Base-by-base conservation (phyloP, 2,113 vertebrate genomes). In the Prunella himalayana region DNA sequence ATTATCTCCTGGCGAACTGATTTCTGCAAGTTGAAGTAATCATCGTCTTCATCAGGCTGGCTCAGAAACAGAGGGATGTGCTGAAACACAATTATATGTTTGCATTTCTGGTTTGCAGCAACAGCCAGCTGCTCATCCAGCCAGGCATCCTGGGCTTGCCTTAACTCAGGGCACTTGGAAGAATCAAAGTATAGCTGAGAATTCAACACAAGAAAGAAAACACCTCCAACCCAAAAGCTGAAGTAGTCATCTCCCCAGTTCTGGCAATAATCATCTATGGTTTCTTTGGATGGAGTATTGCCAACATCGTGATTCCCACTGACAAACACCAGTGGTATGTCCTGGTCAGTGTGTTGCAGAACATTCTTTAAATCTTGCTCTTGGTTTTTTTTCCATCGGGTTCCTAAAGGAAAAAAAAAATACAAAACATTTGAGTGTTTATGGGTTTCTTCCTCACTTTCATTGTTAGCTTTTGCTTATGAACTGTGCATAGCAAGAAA, bases 231-330 rank as follows among this genome's bases (percentile, higher is more conserved):
- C 99, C 99, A 99, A 96, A 99, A 99, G 97, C 99, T 99, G 97
- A 99, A 99, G 96, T 99, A 99, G 96, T 99, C 99, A 5, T 99
- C 98, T 5, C 99, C 99, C 99, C 99, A 99, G 9, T 93, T 97
- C 20, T 56, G 95, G 96, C 98, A 97, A 88, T 98, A 99, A 71
- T 98, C 96, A 18, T 98, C 95, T 76, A 99, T 82, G 2, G 98
- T 98, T 81, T 98, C 97, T 0, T 94, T 95, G 1, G 99, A 99
- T 18, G 99, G 99, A 24, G 96, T 63, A 69, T 99, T 99, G 86
- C 99, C 99, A 51, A 99, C 81, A 70, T 99, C 99, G 4, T 99
- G 99, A 94, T 99, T 99, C 85, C 99, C 99, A 31, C 99, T 99
- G 98, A 99, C 99, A 0, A 99, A 98, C 30, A 99, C 98, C 81